A percentile compares a stretch with the other conserved stretches of the same genome.
These are phyloP conservation scores for Orthosia incerta DNA, from an alignment of 2,888 invertebrate genomes.

Conservation along the genomic window DNA sequence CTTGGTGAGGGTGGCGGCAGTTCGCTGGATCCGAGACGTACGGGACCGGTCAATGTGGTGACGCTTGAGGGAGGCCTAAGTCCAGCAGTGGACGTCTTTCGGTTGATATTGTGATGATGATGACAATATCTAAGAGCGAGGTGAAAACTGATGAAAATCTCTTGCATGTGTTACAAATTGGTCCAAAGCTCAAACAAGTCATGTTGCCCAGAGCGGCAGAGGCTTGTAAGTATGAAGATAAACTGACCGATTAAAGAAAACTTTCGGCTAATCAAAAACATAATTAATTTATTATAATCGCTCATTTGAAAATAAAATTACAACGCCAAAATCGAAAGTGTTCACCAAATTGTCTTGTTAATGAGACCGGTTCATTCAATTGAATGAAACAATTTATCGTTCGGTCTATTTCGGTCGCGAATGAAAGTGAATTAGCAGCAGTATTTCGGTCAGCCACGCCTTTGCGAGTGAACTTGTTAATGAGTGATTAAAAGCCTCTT, in stretches of 20 bases:
- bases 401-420: conserved; percentile 62
- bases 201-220: neutral
- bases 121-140: too few species aligned
- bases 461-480: conserved; percentile 49
- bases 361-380: conserved; percentile 61
- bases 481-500: conserved; percentile 40
- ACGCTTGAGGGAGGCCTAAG: too few species aligned
- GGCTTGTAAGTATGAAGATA: neutral
- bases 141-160: too few species aligned
- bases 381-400: conserved; percentile 56
- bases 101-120: too few species aligned
- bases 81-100: too few species aligned
- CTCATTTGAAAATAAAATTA: conserved; percentile 30
- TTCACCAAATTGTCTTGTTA: conserved; percentile 58
- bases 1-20: too few species aligned
- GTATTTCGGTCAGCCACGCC: conserved; percentile 67
- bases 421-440: conserved; percentile 78
- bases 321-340: conserved; percentile 61
- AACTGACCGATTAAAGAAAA: conserved; percentile 20
- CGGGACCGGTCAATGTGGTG: too few species aligned
- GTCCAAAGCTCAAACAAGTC: neutral
- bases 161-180: too few species aligned
- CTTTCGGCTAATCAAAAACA: conserved; percentile 20
- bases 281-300: conserved; percentile 39
- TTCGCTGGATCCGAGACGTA: too few species aligned